Conservation (phyloP, 37 sponge, comb jelly and placozoan species). For the Tethya wilhelma region DNA sequence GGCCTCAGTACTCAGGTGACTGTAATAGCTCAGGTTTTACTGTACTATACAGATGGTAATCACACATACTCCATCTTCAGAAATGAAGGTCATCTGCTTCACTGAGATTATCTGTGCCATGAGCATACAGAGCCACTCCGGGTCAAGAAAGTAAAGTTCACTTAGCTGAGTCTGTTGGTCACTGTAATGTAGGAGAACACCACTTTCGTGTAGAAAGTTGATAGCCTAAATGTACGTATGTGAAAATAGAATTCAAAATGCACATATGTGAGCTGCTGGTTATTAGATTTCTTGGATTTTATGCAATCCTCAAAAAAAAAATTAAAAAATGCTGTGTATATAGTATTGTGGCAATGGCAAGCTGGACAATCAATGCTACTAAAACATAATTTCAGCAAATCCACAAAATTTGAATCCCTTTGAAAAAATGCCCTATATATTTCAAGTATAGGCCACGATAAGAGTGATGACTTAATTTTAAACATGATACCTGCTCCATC, state of each 20-base stretch:
- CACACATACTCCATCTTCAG: constrained; percentile 46
- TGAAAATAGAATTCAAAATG: not conserved
- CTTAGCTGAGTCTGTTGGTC: constrained; percentile 73
- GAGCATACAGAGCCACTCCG: constrained; percentile 86
- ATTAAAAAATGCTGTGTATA: no score
- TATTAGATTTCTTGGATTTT: no score
- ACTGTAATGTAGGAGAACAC: constrained; percentile 77
- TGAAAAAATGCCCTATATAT: no score
- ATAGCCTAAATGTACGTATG: constrained; percentile 54
- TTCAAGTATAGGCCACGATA: no score
- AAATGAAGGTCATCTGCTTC: constrained; percentile 51
- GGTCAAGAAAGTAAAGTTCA: constrained; percentile 81
- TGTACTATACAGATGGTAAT: not conserved
- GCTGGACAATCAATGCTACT: no score
- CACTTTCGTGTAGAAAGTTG: constrained; percentile 85
- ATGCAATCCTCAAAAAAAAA: no score
- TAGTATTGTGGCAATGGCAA: no score
- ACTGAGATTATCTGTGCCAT: constrained; percentile 81
- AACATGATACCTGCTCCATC: constrained; percentile 40
- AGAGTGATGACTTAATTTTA: no score
- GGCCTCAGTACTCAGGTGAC: not conserved
- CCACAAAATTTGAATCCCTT: no score
- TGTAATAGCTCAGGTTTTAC: no score
- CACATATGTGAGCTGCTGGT: not conserved
- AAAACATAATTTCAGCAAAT: no score